Percentiles rank a stretch among this genome's conserved stretches.
Evolutionary conservation across 2,797 vertebrate species (phyloP).

Genomic region (Cetoscarus ocellatus): DNA sequence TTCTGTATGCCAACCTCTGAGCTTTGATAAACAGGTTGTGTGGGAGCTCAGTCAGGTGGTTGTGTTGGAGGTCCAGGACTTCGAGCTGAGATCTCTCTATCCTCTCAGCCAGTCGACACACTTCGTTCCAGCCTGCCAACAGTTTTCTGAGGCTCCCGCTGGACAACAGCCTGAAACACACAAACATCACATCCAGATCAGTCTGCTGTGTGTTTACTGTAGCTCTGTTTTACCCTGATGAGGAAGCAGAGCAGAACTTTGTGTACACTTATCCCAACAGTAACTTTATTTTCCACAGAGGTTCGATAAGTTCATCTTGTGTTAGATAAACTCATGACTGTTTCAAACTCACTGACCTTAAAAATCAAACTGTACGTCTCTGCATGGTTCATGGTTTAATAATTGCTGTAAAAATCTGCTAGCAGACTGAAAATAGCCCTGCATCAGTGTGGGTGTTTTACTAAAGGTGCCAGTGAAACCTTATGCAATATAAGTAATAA

Average conservation of each 20-base stretch:
- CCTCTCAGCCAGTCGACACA: slow-evolving; percentile 88
- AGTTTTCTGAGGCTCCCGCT: slow-evolving; percentile 91
- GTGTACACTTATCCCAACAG: neutral
- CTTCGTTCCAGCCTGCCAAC: slow-evolving; percentile 90
- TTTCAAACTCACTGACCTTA: neutral
- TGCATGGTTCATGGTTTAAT: neutral
- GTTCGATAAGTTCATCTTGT: neutral
- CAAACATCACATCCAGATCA: slow-evolving; percentile 32
- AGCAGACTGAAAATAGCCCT: neutral
- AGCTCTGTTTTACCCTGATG: slow-evolving; percentile 14
- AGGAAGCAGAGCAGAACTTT: neutral
- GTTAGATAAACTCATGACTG: neutral
- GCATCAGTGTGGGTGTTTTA: slow-evolving; percentile 16
- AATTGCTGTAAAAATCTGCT: slow-evolving; percentile 1
- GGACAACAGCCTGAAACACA: slow-evolving; percentile 88
- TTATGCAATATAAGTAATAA: slow-evolving; percentile 1
- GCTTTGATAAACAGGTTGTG: slow-evolving; percentile 93
- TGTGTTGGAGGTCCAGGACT: slow-evolving; percentile 95
- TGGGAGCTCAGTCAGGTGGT: slow-evolving; percentile 92
- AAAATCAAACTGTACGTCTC: neutral
- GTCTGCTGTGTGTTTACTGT: slow-evolving; percentile 2
- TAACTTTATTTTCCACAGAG: neutral
- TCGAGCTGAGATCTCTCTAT: slow-evolving; percentile 90
- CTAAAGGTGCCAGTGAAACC: slow-evolving; percentile 7
- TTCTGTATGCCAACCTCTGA: slow-evolving; percentile 83